Percentiles rank a stretch among this genome's conserved stretches.
Evolutionary conservation across 2,888 invertebrate species (phyloP).

Genomic region (Ichneumoninae sp.): DNA sequence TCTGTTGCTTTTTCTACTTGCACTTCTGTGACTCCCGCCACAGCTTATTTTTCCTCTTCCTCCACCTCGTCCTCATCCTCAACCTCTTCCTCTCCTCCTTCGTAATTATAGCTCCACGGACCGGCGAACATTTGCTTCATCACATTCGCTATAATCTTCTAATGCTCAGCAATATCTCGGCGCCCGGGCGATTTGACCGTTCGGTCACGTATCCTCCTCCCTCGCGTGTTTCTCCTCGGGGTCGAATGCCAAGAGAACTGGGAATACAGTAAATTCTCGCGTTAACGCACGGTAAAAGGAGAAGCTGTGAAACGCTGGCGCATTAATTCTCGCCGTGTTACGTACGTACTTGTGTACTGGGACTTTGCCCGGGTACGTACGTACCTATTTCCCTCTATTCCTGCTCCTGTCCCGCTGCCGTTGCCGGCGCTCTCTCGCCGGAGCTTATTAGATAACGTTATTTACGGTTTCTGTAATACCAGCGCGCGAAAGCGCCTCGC

Average conservation of each 20-base stretch:
- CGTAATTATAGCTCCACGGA: neutral
- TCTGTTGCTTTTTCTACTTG: neutral
- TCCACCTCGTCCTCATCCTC: neutral
- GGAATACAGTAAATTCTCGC: conserved; percentile 49
- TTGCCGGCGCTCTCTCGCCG: conserved; percentile 30
- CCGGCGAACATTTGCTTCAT: neutral
- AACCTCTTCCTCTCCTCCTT: neutral
- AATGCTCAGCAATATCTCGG: conserved; percentile 2
- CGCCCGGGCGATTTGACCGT: conserved; percentile 13
- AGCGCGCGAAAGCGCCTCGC: conserved; percentile 27
- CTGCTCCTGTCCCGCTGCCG: conserved; percentile 38
- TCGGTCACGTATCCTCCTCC: conserved; percentile 6
- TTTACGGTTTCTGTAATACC: conserved; percentile 63
- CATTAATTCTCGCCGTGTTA: conserved; percentile 56
- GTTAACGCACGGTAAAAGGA: conserved; percentile 32
- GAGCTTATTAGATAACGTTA: conserved; percentile 64
- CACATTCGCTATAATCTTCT: neutral
- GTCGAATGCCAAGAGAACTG: conserved; percentile 26
- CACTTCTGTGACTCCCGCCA: neutral
- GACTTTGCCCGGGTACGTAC: neutral
- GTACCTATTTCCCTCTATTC: conserved; percentile 8
- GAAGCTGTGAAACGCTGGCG: conserved; percentile 54
- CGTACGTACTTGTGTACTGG: conserved; percentile 16
- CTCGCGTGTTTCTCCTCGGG: neutral
- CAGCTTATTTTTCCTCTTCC: neutral